phyloP scores from a whole-genome alignment of 2,113 vertebrate genomes.

The Oplegnathus fasciatus region DNA sequence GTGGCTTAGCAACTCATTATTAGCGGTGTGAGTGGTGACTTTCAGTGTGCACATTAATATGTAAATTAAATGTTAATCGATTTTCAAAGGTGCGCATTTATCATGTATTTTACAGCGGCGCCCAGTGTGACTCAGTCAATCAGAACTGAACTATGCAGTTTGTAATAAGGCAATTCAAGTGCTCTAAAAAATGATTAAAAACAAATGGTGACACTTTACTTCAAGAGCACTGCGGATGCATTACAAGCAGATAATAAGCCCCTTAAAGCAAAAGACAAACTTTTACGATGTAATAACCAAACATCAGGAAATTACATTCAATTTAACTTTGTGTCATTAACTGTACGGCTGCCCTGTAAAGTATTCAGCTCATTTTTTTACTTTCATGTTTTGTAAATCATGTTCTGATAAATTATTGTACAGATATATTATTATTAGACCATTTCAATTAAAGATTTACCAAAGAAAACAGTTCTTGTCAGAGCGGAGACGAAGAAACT shows the following conservation, averaged over 20 bases:
- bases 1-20: conserved; percentile 44
- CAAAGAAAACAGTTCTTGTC: not conserved
- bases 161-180: conserved; percentile 50
- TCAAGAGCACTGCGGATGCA: conserved; percentile 39
- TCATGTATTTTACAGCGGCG: conserved; percentile 54
- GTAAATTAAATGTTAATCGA: conserved; percentile 74
- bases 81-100: conserved; percentile 64
- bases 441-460: conserved; percentile 35
- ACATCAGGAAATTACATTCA: conserved; percentile 37
- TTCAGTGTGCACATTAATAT: conserved; percentile 66
- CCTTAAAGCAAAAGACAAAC: conserved; percentile 36
- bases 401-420: conserved; percentile 29
- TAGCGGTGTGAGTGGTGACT: conserved; percentile 40
- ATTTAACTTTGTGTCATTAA: conserved; percentile 38
- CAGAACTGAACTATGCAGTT: conserved; percentile 33
- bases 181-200: conserved; percentile 59
- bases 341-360: conserved; percentile 12
- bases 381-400: conserved; percentile 12
- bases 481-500: not conserved
- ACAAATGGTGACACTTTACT: conserved; percentile 62
- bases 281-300: conserved; percentile 33
- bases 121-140: conserved; percentile 53
- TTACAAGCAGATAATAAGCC: conserved; percentile 47
- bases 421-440: no score
- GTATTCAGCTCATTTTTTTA: conserved; percentile 4